Percentiles rank a stretch among this genome's conserved stretches.
phyloP scores from a whole-genome alignment of 2,797 vertebrate genomes.

The Odontamblyopus rebecca region DNA sequence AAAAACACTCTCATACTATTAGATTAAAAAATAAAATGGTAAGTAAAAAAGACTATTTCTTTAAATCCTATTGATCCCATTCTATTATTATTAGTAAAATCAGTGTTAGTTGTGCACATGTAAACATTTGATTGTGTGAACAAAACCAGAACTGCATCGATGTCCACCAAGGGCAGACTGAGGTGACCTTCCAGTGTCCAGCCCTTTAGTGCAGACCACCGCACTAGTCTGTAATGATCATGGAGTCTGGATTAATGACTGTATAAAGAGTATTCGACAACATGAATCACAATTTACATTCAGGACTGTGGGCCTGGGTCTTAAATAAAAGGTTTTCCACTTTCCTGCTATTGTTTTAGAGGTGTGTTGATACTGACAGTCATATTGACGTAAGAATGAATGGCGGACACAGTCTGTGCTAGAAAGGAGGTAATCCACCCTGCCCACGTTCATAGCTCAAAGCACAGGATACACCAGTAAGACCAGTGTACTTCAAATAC shows the following conservation, averaged over 20 bases:
- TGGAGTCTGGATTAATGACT: slow-evolving; percentile 23
- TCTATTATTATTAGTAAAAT: slow-evolving; percentile 39
- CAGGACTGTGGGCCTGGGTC: slow-evolving; percentile 39
- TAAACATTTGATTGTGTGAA: slow-evolving; percentile 51
- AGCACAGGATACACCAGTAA: too few species aligned
- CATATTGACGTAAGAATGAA: too few species aligned
- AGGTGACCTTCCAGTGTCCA: slow-evolving; percentile 42
- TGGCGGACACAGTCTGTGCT: too few species aligned
- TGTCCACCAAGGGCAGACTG: slow-evolving; percentile 41
- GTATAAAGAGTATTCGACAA: slow-evolving; percentile 43
- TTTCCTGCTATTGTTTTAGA: slow-evolving; percentile 30
- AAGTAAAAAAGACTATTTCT: neutral
- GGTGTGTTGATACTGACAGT: neutral
- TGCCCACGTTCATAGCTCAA: too few species aligned
- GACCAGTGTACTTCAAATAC: too few species aligned
- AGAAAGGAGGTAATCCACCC: too few species aligned
- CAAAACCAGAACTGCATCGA: slow-evolving; percentile 26
- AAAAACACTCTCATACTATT: too few species aligned
- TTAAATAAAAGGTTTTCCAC: slow-evolving; percentile 30
- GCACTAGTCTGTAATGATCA: slow-evolving; percentile 9
- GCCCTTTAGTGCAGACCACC: slow-evolving; percentile 6
- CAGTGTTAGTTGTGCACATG: slow-evolving; percentile 39
- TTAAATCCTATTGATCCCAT: neutral
- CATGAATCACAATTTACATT: slow-evolving; percentile 55
- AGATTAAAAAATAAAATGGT: too few species aligned